Conservation (phyloP, 1,140 invertebrate genomes). For the Agrilus planipennis region DNA sequence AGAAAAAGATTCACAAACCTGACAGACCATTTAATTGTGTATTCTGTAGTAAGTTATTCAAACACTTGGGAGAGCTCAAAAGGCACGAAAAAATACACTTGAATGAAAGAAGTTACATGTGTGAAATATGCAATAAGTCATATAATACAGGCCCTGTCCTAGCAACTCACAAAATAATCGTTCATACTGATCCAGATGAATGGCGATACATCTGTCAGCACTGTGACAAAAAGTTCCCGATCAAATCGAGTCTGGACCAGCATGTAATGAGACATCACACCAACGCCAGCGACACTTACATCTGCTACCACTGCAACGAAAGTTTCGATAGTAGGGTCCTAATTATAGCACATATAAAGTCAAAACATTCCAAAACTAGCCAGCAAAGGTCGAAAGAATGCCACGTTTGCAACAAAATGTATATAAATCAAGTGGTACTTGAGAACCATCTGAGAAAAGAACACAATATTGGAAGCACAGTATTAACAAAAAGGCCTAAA, state of each 20-base stretch:
- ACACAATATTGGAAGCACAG: conserved; percentile 1
- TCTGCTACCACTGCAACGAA: not conserved
- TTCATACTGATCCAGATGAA: not conserved
- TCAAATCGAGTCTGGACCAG: not conserved
- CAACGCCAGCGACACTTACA: not conserved
- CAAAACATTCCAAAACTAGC: not conserved
- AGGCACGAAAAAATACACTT: not conserved
- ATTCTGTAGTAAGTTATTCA: not conserved
- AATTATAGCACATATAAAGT: not conserved
- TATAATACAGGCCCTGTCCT: not conserved
- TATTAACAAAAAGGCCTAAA: not conserved
- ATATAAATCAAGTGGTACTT: not conserved
- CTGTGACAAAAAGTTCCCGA: not conserved
- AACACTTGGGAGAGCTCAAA: not conserved
- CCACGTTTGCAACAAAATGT: not conserved
- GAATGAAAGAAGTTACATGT: not conserved
- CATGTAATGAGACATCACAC: not conserved
- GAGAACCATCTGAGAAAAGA: conserved; percentile 2
- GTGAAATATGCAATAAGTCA: not conserved
- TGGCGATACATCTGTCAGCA: not conserved
- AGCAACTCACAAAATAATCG: not conserved
- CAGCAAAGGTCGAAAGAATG: not conserved
- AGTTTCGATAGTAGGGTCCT: not conserved
- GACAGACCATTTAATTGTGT: not conserved
- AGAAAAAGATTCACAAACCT: not conserved